phyloP scores from a whole-genome alignment of 2,888 invertebrate species.

The Phlogophora meticulosa region DNA sequence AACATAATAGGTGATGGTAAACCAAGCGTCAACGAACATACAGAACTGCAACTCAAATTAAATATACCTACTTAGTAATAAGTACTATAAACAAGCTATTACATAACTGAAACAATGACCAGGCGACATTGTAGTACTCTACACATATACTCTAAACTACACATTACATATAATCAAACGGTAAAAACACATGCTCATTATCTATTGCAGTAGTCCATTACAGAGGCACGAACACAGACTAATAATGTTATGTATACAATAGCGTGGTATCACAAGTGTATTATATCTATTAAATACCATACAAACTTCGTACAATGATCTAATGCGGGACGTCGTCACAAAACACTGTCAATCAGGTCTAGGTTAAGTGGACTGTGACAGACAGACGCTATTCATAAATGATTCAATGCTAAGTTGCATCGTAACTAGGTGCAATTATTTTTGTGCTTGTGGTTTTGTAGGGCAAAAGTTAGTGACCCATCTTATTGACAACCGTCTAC shows the following conservation, averaged over 20 bases:
- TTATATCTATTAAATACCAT: constrained; percentile 16
- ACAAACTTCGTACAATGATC: constrained; percentile 45
- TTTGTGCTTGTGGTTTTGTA: constrained; percentile 28
- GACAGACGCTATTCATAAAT: constrained; percentile 33
- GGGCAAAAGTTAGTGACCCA: constrained; percentile 12
- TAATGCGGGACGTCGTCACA: constrained; percentile 39
- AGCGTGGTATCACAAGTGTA: constrained; percentile 20
- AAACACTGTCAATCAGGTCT: constrained; percentile 45
- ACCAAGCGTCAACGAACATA: too few relatives aligned
- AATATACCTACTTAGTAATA: too few relatives aligned
- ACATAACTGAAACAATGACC: background rate
- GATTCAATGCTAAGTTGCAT: constrained; percentile 38
- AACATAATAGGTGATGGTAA: too few relatives aligned
- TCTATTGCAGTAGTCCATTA: constrained; percentile 1
- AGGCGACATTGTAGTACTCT: background rate
- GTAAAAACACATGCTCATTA: background rate
- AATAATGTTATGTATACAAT: constrained; percentile 25
- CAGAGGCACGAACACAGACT: background rate
- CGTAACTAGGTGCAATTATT: constrained; percentile 31
- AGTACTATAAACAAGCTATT: too few relatives aligned
- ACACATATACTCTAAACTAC: background rate
- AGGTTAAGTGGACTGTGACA: constrained; percentile 42
- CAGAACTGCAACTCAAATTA: too few relatives aligned
- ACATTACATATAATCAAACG: background rate
- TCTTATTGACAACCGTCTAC: background rate